A percentile compares a stretch with the other conserved stretches of the same genome.
phyloP scores from a whole-genome alignment of 2,888 invertebrate species.

The Cheiracanthium punctorium region DNA sequence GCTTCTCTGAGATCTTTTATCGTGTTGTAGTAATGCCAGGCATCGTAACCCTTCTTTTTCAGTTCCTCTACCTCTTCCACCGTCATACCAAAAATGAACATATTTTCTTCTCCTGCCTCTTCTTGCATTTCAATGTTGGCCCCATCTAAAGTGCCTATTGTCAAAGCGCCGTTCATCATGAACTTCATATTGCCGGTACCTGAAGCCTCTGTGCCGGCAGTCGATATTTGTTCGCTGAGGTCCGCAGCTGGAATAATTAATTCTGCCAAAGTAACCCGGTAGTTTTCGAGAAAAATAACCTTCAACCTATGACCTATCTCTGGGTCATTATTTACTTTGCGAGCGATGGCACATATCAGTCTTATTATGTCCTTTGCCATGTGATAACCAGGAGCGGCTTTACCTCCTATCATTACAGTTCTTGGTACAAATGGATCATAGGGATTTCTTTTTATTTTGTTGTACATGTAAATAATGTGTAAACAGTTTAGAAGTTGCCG shows the following conservation, averaged over 20 bases:
- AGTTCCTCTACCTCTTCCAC: slow-evolving; percentile 87
- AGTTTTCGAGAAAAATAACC: slow-evolving; percentile 95
- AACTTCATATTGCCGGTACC: slow-evolving; percentile 99
- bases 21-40: slow-evolving; percentile 92
- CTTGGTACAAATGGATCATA: slow-evolving; percentile 87
- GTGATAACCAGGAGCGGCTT: slow-evolving; percentile 98
- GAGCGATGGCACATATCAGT: slow-evolving; percentile 92
- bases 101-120: slow-evolving; percentile 96
- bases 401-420: slow-evolving; percentile 96
- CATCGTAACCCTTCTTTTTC: slow-evolving; percentile 85
- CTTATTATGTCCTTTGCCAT: slow-evolving; percentile 99
- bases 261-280: slow-evolving; percentile 98
- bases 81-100: slow-evolving; percentile 97
- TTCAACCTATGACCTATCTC: slow-evolving; percentile 96
- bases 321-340: slow-evolving; percentile 97
- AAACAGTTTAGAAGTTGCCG: slow-evolving; percentile 96
- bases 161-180: slow-evolving; percentile 97
- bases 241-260: slow-evolving; percentile 99
- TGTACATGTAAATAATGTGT: slow-evolving; percentile 96
- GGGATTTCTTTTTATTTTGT: slow-evolving; percentile 97
- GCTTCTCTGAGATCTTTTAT: slow-evolving; percentile 93
- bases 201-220: slow-evolving; percentile 99
- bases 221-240: slow-evolving; percentile 98
- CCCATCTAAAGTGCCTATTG: slow-evolving; percentile 98
- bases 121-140: slow-evolving; percentile 99